Evolutionary conservation across 2,797 vertebrate species (phyloP).

Genomic region (Tympanoctomys barrerae): DNA sequence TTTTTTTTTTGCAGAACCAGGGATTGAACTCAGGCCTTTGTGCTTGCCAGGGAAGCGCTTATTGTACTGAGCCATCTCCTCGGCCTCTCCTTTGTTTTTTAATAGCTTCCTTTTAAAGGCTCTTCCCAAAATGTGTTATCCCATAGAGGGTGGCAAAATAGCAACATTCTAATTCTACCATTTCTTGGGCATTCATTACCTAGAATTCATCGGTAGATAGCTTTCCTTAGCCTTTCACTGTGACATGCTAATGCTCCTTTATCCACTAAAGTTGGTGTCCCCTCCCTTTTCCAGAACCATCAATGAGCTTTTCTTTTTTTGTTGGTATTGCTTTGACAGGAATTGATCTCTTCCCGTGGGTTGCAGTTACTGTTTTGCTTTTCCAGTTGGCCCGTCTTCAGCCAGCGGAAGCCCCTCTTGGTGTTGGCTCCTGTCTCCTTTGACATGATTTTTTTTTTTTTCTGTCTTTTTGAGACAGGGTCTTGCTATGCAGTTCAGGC

Average conservation of each 20-base stretch:
- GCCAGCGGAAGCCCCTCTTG: not conserved
- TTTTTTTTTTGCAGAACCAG: too few relatives aligned
- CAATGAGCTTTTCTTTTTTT: not conserved
- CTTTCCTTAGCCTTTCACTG: not conserved
- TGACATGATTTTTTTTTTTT: not conserved
- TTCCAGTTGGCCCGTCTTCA: not conserved
- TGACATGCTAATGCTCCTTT: not conserved
- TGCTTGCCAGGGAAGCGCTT: too few relatives aligned
- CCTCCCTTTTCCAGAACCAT: not conserved
- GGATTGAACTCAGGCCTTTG: too few relatives aligned
- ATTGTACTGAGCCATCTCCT: too few relatives aligned
- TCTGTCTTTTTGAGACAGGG: too few relatives aligned
- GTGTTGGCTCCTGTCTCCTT: not conserved
- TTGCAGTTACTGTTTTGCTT: not conserved
- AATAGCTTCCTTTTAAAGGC: not conserved
- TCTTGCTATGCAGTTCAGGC: too few relatives aligned
- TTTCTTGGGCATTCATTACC: not conserved
- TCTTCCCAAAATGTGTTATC: not conserved
- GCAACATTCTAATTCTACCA: not conserved
- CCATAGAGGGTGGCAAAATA: not conserved
- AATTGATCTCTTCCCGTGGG: not conserved
- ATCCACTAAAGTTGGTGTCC: not conserved
- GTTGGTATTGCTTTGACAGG: not conserved
- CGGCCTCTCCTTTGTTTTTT: too few relatives aligned
- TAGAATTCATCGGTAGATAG: not conserved